Conservation (phyloP, 2,888 invertebrate species). For the Nomada ferruginata region DNA sequence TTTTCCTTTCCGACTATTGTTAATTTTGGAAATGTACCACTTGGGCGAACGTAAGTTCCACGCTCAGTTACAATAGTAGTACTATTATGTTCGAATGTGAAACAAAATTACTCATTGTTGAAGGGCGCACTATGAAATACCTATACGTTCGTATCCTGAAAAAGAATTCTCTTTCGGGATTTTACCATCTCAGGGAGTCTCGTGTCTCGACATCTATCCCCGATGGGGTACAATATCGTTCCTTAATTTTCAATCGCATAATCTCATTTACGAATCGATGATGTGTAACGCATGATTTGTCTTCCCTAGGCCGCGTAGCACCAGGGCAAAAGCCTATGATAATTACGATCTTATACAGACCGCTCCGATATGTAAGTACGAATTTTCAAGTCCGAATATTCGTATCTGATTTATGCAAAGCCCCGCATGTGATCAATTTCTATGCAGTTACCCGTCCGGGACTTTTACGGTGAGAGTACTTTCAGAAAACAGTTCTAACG, state of each 20-base stretch:
- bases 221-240: slow-evolving; percentile 37
- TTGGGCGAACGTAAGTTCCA: slow-evolving; percentile 43
- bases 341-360: slow-evolving; percentile 44
- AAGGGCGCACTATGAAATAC: slow-evolving; percentile 42
- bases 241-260: not conserved
- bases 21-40: slow-evolving; percentile 50
- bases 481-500: not conserved
- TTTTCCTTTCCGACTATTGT: slow-evolving; percentile 43
- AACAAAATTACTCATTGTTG: slow-evolving; percentile 2
- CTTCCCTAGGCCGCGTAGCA: slow-evolving; percentile 21
- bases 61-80: not conserved
- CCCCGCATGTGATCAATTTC: slow-evolving; percentile 39
- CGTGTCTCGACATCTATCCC: slow-evolving; percentile 53
- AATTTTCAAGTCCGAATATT: slow-evolving; percentile 53
- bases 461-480: slow-evolving; percentile 43
- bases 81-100: not conserved
- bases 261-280: not conserved
- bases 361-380: slow-evolving; percentile 44
- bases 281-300: not conserved
- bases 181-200: slow-evolving; percentile 18
- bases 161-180: slow-evolving; percentile 41
- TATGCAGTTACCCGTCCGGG: slow-evolving; percentile 52
- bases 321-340: slow-evolving; percentile 23
- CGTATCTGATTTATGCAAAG: slow-evolving; percentile 46
- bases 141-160: slow-evolving; percentile 34